Percentiles rank a stretch among this genome's conserved stretches.
phyloP scores from a whole-genome alignment of 2,888 invertebrate genomes.

The Drosophila yooni region DNA sequence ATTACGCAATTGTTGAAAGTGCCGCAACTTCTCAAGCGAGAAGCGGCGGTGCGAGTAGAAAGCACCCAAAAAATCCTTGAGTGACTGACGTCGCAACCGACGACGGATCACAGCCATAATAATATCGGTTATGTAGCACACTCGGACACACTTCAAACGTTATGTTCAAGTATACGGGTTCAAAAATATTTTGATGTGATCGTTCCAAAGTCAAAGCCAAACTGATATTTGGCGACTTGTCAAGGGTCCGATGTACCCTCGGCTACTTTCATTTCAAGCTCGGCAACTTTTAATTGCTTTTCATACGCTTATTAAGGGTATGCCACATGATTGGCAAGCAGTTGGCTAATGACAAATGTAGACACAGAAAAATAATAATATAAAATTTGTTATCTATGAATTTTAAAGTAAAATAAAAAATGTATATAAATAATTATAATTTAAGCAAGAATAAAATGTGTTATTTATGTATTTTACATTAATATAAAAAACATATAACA shows the following conservation, averaged over 20 bases:
- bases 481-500: neutral
- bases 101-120: constrained; percentile 67
- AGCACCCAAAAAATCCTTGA: constrained; percentile 68
- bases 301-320: constrained; percentile 21
- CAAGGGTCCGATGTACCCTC: constrained; percentile 59
- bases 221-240: constrained; percentile 44
- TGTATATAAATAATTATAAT: neutral
- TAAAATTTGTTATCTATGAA: neutral
- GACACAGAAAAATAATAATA: neutral
- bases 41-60: constrained; percentile 62
- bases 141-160: neutral
- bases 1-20: constrained; percentile 54
- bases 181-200: constrained; percentile 31
- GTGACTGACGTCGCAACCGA: constrained; percentile 67
- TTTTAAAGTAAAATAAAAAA: neutral
- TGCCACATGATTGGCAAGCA: neutral
- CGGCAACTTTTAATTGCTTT: constrained; percentile 43
- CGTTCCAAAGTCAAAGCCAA: constrained; percentile 62
- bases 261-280: constrained; percentile 56
- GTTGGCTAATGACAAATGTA: neutral
- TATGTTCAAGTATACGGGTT: constrained; percentile 1
- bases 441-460: neutral
- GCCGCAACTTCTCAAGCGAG: constrained; percentile 64
- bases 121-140: neutral
- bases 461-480: neutral